Percentiles rank a stretch among this genome's conserved stretches.
Conservation (phyloP, 2,797 vertebrate species). For the Oreochromis mossambicus region DNA sequence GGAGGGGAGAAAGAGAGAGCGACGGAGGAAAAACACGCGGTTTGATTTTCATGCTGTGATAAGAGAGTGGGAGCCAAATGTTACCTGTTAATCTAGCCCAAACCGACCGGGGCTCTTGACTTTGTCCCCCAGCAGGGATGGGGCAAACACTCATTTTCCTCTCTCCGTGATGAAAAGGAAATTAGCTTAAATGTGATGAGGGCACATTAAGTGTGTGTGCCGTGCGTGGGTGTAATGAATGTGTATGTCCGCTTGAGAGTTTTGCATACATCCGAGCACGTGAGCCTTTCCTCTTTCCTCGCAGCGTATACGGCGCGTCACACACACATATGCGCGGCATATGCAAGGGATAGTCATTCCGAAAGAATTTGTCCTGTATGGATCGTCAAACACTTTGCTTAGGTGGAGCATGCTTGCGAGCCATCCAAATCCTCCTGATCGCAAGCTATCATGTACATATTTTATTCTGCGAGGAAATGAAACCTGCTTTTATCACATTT, state of each 20-base stretch:
- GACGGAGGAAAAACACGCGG: slow-evolving; percentile 84
- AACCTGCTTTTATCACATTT: not conserved
- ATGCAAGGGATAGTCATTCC: slow-evolving; percentile 45
- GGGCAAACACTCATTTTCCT: slow-evolving; percentile 80
- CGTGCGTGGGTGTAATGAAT: slow-evolving; percentile 44
- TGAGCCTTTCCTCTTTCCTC: slow-evolving; percentile 15
- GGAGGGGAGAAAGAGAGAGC: slow-evolving; percentile 68
- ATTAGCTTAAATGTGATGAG: slow-evolving; percentile 78
- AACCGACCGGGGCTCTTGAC: slow-evolving; percentile 78
- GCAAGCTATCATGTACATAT: not conserved
- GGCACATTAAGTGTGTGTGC: slow-evolving; percentile 65
- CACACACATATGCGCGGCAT: slow-evolving; percentile 45
- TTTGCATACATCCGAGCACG: slow-evolving; percentile 13
- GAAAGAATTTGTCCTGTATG: slow-evolving; percentile 48
- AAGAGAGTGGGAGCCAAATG: slow-evolving; percentile 88
- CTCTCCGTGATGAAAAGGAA: slow-evolving; percentile 78
- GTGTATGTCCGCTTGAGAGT: slow-evolving; percentile 18
- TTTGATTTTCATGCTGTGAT: slow-evolving; percentile 92
- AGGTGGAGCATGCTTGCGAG: not conserved
- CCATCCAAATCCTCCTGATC: not conserved
- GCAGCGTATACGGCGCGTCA: not conserved
- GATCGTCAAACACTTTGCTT: slow-evolving; percentile 30
- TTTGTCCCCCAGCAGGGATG: slow-evolving; percentile 80
- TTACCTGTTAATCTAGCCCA: slow-evolving; percentile 81
- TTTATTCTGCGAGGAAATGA: not conserved